phyloP scores from a whole-genome alignment of 37 sponge, comb jelly and placozoan species.

The Spongilla lacustris region DNA sequence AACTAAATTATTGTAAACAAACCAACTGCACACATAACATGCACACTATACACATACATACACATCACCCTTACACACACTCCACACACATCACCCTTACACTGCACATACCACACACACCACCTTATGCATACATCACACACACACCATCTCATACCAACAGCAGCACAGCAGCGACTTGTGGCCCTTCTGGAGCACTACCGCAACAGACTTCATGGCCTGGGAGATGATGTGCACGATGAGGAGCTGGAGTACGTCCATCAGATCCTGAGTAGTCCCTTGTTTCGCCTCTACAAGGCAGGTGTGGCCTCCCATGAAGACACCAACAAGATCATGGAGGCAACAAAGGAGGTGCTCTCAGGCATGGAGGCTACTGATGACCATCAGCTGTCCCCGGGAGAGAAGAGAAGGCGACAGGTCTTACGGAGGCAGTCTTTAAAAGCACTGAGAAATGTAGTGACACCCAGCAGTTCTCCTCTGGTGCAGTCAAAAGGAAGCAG shows the following conservation, averaged over 20 bases:
- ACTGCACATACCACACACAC: not conserved
- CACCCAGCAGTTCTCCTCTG: conserved; percentile 7
- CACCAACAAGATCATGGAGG: conserved; percentile 15
- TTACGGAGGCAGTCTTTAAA: conserved; percentile 38
- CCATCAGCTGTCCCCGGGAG: conserved; percentile 22
- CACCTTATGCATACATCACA: not conserved
- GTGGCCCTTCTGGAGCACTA: conserved; percentile 63
- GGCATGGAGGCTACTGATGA: conserved; percentile 14
- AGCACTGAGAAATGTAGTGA: conserved; percentile 59
- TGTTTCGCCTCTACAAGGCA: conserved; percentile 53
- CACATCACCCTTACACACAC: not conserved
- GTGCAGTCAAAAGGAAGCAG: not conserved
- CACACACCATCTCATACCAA: not conserved
- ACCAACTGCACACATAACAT: not conserved
- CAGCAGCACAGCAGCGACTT: conserved; percentile 36
- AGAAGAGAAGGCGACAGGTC: conserved; percentile 8
- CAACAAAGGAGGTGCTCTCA: conserved; percentile 25
- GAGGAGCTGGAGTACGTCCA: conserved; percentile 79
- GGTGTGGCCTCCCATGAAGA: conserved; percentile 29
- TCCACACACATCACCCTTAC: not conserved
- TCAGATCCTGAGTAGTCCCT: conserved; percentile 68
- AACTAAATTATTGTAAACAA: not conserved
- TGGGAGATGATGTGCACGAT: conserved; percentile 42
- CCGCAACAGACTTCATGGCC: conserved; percentile 43
- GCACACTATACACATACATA: not conserved